A percentile compares a stretch with the other conserved stretches of the same genome.
Evolutionary conservation across 2,888 invertebrate genomes (phyloP).

Genomic region (Orchestes rusci): DNA sequence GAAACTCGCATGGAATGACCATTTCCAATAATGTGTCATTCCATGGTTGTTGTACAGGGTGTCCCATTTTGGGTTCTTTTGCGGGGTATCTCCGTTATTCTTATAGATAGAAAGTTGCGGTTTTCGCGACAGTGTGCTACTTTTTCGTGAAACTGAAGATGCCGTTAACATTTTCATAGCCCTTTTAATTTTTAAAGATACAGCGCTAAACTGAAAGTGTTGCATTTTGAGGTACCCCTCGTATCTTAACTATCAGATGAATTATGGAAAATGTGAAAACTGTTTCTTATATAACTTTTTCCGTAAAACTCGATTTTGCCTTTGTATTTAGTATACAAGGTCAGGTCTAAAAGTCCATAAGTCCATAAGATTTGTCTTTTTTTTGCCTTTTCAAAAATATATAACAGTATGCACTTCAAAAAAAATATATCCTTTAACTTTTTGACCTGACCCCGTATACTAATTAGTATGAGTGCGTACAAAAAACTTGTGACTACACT

Average conservation of each 20-base stretch:
- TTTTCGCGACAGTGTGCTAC: slow-evolving; percentile 1
- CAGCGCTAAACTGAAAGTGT: not conserved
- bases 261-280: not conserved
- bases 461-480: too few species aligned
- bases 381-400: not conserved
- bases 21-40: too few species aligned
- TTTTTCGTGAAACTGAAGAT: not conserved
- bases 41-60: not conserved
- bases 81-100: not conserved
- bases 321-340: too few species aligned
- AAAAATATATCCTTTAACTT: too few species aligned
- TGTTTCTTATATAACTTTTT: not conserved
- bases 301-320: too few species aligned
- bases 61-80: not conserved
- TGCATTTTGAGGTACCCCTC: not conserved
- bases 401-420: not conserved
- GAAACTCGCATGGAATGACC: too few species aligned
- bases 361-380: not conserved
- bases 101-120: not conserved
- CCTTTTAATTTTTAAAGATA: not conserved
- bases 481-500: too few species aligned
- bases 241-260: not conserved
- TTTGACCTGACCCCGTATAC: too few species aligned
- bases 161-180: not conserved
- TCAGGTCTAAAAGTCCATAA: too few species aligned